Evolutionary conservation across 1,140 invertebrate genomes (phyloP), one percentile per base, ranked within the genome.

Genomic region (Dendrolimus punctatus): DNA sequence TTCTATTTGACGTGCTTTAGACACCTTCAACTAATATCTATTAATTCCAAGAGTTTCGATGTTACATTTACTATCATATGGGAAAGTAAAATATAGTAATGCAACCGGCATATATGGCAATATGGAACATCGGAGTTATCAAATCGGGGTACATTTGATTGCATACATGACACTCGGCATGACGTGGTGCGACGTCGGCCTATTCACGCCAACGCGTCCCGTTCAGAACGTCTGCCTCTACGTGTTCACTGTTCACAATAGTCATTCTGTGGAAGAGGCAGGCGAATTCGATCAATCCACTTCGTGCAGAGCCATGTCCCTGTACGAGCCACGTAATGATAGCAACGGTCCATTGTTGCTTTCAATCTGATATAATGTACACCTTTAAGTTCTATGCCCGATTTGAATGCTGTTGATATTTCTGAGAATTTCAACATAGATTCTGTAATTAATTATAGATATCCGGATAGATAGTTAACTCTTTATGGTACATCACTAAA

Each of bases 241-340:
- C 48, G 53, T 51, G 55, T 42, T 71, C 73, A 71, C 73, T 73
- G 69, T 64, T 57, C 62, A 73, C 71, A 74, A 75, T 75, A 64
- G 62, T 62, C 67, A 55, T 65, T 64, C 62, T 69, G 60, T 60
- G 41, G 53, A 58, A 55, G 58, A 66, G 60, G 49, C 55, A 51
- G 51, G 53, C 60, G 53, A 71, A 74, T 76, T 72, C 68, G 62
- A 73, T 75, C 71, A 76, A 71, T 71, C 68, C 64, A 65, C 42
- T 57, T 46, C 40, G 63, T 63, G 55, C 51, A 8, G 51, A 48
- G 53, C 46, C 49, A 42, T 47, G 46, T 53, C 46, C 10, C 48
- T 53, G 40, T 53, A 37, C 9, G 23, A 45, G 43, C 23, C n/a
- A n/a, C 23, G 43, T 45, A 45, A 45, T 45, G n/a, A 45, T n/a